Base-by-base conservation (phyloP, 2,888 invertebrate genomes). In the Tetragnatha montana region DNA sequence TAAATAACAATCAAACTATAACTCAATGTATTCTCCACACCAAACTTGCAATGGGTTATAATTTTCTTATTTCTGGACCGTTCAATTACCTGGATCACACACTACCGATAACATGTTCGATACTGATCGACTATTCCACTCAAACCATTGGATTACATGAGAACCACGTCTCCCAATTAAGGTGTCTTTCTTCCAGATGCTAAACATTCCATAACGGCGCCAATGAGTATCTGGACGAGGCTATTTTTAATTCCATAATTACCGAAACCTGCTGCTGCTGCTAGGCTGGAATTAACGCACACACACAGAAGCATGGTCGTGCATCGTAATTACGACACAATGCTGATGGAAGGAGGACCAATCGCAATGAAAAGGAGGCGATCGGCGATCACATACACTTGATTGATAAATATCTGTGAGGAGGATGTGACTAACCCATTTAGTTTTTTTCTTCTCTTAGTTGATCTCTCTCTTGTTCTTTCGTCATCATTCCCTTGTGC, bases 191-290 rank as follows among this genome's bases (percentile, higher is more conserved):
- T 76, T 69, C 49, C 10, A 7, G 14, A 84, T 84, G 50, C 69
- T 69, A 69, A 84, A 84, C 69, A 47, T 69, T 84, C 84, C 68
- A 80, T 80, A 80, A 80, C 35, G 84, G 76, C 84, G 75, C 76
- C 76, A 76, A 84, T 76, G 70, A 84, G 70, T 50, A 76, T 84
- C 49, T 49, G 76, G 84, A 84, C 84, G 14, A 60, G n/a, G 78
- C 85, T 85, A 85, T 85, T 85, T 85, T 85, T 85, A 49, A 79
- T 51, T 78, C n/a, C n/a, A 35, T 35, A 85, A 85, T 85, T 71
- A 71, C 51, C 21, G 7, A 12, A 7, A 50, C 85, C 71, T n/a
- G 22, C 19, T n/a, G n/a, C n/a, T n/a, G n/a, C n/a, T 69, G 78
- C 50, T 50, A 71, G 6, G 19, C 81, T 69, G 6, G 71, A 60